Evolutionary conservation across 2,113 vertebrate genomes (phyloP), one percentile per base, ranked within the genome.

Genomic region (Eptesicus fuscus): DNA sequence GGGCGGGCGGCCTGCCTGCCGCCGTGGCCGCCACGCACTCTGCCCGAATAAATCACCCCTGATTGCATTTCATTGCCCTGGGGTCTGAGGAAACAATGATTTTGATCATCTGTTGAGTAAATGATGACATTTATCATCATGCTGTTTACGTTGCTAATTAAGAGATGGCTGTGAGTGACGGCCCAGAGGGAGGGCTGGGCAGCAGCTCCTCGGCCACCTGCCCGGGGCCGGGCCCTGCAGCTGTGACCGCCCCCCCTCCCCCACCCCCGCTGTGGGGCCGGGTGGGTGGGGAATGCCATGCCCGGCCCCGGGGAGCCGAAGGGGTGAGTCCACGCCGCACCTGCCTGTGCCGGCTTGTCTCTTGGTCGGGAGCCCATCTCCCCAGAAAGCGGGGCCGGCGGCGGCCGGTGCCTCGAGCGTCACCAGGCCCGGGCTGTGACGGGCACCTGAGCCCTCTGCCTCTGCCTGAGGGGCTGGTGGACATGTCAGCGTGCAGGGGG

Each of bases 101-200:
- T 96, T 96, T 95, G 89, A 97, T 98, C 93, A 98, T 98, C 98
- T 96, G 90, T 95, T 93, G 97, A 97, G 96, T 96, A 98, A 98
- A 98, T 98, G 96, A 97, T 96, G 97, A 92, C 95, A 98, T 99
- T 99, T 98, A 97, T 99, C 98, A 98, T 86, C 79, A n/a, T 4
- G 10, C 97, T 97, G 96, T 98, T 99, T 98, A 97, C 98, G 98
- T 97, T 97, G 96, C 96, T 98, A 98, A 99, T 98, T 98, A 98
- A 98, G 97, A 96, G 95, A 92, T 93, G 91, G 92, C 93, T 30
- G 89, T 83, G 90, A 82, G 78, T 90, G 96, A 73, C 96, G 63
- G 98, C 98, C 93, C 25, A 1, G 67, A 88, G 95, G 93, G 77
- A 88, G 20, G 69, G 85, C 86, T 30, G 8, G 40, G 49, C 71